Percentiles rank a stretch among this genome's conserved stretches.
Evolutionary conservation across 2,797 vertebrate genomes (phyloP).

Genomic region (Danio aesculapii): DNA sequence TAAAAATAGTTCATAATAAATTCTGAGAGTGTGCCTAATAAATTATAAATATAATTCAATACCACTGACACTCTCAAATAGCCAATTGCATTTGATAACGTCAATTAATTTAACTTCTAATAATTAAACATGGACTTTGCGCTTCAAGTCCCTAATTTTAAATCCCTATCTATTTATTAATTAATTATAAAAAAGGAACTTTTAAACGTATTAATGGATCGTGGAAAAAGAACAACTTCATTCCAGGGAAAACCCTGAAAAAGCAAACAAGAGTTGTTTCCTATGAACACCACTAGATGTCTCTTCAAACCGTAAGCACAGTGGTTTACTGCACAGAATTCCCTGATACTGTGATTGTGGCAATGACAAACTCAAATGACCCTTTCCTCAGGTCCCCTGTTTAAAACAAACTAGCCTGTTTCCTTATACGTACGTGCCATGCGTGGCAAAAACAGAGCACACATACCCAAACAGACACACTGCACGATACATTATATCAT

Average conservation of each 20-base stretch:
- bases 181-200: background rate
- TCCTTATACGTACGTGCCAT: slow-evolving; percentile 12
- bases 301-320: slow-evolving; percentile 38
- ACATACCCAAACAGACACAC: slow-evolving; percentile 54
- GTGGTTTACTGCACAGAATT: slow-evolving; percentile 7
- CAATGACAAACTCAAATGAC: slow-evolving; percentile 31
- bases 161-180: background rate
- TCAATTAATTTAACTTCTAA: background rate
- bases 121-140: background rate
- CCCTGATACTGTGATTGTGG: slow-evolving; percentile 39
- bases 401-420: background rate
- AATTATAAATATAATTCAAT: background rate
- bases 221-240: background rate
- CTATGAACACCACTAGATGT: slow-evolving; percentile 56
- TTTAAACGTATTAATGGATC: background rate
- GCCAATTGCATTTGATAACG: background rate
- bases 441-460: slow-evolving; percentile 54
- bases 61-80: background rate
- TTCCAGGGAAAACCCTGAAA: background rate
- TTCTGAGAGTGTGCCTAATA: background rate
- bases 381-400: slow-evolving; percentile 9
- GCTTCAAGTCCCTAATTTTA: background rate
- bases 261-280: slow-evolving; percentile 41
- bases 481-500: slow-evolving; percentile 37
- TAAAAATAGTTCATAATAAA: background rate